phyloP scores from a whole-genome alignment of 2,113 vertebrate species.

The Fulmarus glacialis region DNA sequence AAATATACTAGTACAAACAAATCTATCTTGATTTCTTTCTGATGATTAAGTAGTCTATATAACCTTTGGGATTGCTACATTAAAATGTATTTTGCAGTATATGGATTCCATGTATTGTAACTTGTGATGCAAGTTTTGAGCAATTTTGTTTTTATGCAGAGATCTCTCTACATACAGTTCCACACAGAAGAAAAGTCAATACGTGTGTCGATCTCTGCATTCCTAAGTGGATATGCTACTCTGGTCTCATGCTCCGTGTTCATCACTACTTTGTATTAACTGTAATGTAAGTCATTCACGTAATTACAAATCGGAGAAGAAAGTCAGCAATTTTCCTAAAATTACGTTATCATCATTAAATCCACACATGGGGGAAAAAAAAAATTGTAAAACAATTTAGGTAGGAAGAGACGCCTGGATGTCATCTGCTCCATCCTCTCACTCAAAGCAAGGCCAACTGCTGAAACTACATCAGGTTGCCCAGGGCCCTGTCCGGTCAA shows the following conservation, averaged over 20 bases:
- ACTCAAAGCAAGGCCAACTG: neutral
- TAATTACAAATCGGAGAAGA: neutral
- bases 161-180: neutral
- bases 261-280: neutral
- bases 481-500: neutral
- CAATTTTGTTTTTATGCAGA: neutral
- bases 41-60: neutral
- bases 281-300: accelerated
- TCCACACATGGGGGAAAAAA: neutral
- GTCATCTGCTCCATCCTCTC: neutral
- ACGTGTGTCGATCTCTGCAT: accelerated
- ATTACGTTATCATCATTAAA: neutral
- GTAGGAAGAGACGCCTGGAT: neutral
- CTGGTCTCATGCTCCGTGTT: neutral
- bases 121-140: neutral
- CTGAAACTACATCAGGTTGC: neutral
- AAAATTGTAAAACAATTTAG: neutral
- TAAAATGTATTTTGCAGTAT: neutral
- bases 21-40: neutral
- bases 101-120: neutral
- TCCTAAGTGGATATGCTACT: neutral
- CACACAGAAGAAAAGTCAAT: neutral
- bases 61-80: neutral
- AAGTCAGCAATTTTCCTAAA: neutral
- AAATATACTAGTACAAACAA: neutral